Base-by-base conservation (phyloP, 2,888 invertebrate species). In the Micropterix aruncella region DNA sequence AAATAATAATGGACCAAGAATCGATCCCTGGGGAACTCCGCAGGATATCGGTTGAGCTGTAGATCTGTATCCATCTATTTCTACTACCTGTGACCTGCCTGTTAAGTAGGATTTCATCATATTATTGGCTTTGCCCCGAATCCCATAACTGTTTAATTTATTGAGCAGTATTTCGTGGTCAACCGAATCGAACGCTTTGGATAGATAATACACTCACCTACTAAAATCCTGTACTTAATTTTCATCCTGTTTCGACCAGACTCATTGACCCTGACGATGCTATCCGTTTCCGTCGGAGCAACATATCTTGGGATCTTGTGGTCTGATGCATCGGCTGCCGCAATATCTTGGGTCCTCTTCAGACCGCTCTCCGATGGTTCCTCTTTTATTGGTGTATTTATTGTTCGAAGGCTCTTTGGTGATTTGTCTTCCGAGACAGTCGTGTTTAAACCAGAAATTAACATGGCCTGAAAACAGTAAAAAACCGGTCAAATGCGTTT, bases 231-330 rank as follows among this genome's bases (percentile, higher is more conserved):
- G 44, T 73, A 65, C n/a, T 75, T 61, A 46, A 73, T 66, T 41
- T 70, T 71, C 56, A 69, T 70, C 50, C 74, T 71, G 46, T 74
- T 73, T 38, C 75, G 60, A 0, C 70, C 70, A 1, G 63, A 62
- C 3, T 68, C 65, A 19, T 73, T 73, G 1, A 76, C 45, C 0
- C 65, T 66, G 1, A 70, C 52, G 37, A 74, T 65, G 18, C 50
- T 52, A 1, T 59, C 57, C 15, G 56, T 41, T 47, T 57, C 61
- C n/a, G 48, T 53, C 0, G 73, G 74, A 1, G 68, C 65, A 3
- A 72, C 45, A n/a, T 66, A 71, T 0, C 57, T 49, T 0, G 59
- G 59, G 3, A 58, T 48, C 45, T 59, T 57, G n/a, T n/a, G n/a
- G n/a, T n/a, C n/a, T n/a, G n/a, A n/a, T n/a, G 41, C 42, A 16